Base-by-base conservation (phyloP, 2,888 invertebrate genomes). In the Apoda limacodes region DNA sequence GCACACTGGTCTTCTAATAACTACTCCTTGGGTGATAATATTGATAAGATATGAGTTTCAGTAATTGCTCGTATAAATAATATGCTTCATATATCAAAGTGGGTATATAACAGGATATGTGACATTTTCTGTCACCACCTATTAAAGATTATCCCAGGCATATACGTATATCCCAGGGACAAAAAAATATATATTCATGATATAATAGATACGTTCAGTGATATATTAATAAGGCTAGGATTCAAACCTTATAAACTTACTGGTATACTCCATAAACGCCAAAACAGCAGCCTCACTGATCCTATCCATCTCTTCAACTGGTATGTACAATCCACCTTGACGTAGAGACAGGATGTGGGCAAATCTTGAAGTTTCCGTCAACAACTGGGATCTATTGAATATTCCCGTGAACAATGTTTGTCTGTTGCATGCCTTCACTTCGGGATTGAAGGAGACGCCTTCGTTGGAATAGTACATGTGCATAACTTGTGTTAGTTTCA, bases 401-500 rank as follows among this genome's bases (percentile, higher is more conserved):
- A 83, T 44, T 14, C 60, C 62, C 11, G 59, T 54, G 46, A 84
- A 82, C 22, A 82, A 61, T 1, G 59, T 48, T 13, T 70, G 70
- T 32, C 87, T 66, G 39, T 83, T 80, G 42, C 86, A 86, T 2
- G 85, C 86, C 48, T 72, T 82, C n/a, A 85, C 70, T 17, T 62
- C 61, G 0, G 68, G 57, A 13, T 86, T 75, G 45, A 84, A 85
- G 1, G 83, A 80, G 1, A 85, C 67, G 1, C 87, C 88, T 34
- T 81, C 75, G 39, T 83, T 67, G 0, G 87, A 87, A 49, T 88
- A 88, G 54, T 87, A 88, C 86, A 87, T 86, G 37, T 87, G 85
- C 23, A 88, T 57, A 9, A 88, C 52, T 65, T 87, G 87, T 1
- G 87, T 86, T 1, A 88, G 60, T 9, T 83, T 68, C 12, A 87